Evolutionary conservation across 92 coral and sea anemone species (phyloP).

Genomic region (Zoanthus solanderi): DNA sequence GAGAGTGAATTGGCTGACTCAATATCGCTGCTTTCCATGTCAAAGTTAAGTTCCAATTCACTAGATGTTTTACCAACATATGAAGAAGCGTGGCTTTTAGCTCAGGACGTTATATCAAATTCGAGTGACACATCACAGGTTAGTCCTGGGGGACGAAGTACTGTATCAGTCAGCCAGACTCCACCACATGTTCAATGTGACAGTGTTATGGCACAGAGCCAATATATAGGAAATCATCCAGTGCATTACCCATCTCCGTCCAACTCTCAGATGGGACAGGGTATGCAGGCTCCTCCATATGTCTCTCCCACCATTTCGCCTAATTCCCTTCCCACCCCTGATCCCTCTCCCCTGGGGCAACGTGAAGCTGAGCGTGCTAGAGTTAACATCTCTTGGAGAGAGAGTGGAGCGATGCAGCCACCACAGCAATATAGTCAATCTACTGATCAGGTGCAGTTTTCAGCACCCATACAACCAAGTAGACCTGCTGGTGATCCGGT

Average conservation of each 20-base stretch:
- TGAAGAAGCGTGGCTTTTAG: slow-evolving; percentile 83
- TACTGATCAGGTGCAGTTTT: slow-evolving; percentile 45
- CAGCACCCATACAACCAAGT: slow-evolving; percentile 24
- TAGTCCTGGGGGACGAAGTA: slow-evolving; percentile 83
- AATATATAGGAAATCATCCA: slow-evolving; percentile 32
- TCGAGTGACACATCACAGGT: slow-evolving; percentile 66
- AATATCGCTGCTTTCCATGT: slow-evolving; percentile 50
- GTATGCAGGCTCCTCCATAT: slow-evolving; percentile 54
- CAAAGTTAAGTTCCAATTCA: neutral
- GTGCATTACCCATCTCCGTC: slow-evolving; percentile 74
- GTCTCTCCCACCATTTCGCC: slow-evolving; percentile 79
- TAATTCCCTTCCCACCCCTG: slow-evolving; percentile 82
- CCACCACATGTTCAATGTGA: slow-evolving; percentile 34
- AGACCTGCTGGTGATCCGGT: slow-evolving; percentile 29
- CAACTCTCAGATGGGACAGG: slow-evolving; percentile 62
- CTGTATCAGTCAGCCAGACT: slow-evolving; percentile 60
- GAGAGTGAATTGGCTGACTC: slow-evolving; percentile 63
- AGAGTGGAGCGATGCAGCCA: slow-evolving; percentile 66
- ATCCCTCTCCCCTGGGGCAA: slow-evolving; percentile 85
- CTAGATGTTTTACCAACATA: slow-evolving; percentile 76
- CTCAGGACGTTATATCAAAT: slow-evolving; percentile 71
- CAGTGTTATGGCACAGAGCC: slow-evolving; percentile 9
- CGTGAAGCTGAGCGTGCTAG: slow-evolving; percentile 77
- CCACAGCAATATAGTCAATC: slow-evolving; percentile 51
- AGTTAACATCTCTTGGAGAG: slow-evolving; percentile 90